Percentiles rank a stretch among this genome's conserved stretches.
Evolutionary conservation across 64 coral and sea anemone species (phyloP).

Genomic region (Pocillopora damicornis): DNA sequence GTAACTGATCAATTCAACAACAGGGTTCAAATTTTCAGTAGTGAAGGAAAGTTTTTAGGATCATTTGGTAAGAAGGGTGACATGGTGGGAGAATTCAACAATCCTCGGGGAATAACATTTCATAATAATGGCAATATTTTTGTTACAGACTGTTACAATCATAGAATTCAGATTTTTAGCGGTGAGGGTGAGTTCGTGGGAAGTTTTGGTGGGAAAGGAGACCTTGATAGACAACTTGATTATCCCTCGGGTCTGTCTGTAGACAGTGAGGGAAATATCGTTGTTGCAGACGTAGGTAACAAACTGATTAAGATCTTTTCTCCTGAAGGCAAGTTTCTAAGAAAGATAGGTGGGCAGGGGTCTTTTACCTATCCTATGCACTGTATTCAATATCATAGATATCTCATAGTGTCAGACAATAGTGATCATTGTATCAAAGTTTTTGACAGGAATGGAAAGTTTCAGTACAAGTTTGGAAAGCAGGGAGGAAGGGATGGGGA

Average conservation of each 20-base stretch:
- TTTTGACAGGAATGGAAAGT: constrained; percentile 41
- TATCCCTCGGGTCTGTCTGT: constrained; percentile 28
- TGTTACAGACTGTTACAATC: background rate
- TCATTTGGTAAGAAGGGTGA: constrained; percentile 21
- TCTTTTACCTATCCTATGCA: constrained; percentile 32
- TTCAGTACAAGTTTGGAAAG: constrained; percentile 40
- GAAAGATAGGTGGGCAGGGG: background rate
- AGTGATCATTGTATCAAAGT: constrained; percentile 45
- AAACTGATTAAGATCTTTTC: constrained; percentile 57
- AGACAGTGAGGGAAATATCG: constrained; percentile 46
- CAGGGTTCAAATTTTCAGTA: constrained; percentile 24
- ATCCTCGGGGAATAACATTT: constrained; percentile 4
- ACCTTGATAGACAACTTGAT: constrained; percentile 9
- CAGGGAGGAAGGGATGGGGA: constrained; percentile 10
- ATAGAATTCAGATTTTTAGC: constrained; percentile 14
- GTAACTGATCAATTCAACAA: background rate
- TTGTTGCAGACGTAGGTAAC: constrained; percentile 44
- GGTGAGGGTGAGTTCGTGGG: constrained; percentile 10
- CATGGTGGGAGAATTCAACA: background rate
- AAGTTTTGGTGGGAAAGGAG: constrained; percentile 28
- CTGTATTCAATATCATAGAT: constrained; percentile 33
- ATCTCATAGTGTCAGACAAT: constrained; percentile 27
- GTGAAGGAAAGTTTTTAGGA: background rate
- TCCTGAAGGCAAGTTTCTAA: constrained; percentile 43
- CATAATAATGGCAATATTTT: constrained; percentile 41